phyloP scores from a whole-genome alignment of 92 coral and sea anemone genomes.

The Epizoanthus stellaris region DNA sequence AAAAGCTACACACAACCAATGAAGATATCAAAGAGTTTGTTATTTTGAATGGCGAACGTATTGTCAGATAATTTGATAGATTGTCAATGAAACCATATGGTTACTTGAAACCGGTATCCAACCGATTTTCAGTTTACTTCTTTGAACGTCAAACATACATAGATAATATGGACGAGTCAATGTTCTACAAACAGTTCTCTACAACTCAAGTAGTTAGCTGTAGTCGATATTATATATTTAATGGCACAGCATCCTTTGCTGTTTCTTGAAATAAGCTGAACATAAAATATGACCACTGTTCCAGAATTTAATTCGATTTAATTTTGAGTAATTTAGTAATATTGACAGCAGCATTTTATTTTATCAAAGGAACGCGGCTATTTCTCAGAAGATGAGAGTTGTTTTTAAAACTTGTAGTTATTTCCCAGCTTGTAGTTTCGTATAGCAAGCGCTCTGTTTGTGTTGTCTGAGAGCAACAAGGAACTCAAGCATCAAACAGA shows the following conservation, averaged over 20 bases:
- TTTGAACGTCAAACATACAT: neutral
- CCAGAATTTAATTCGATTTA: neutral
- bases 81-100: neutral
- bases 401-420: no score
- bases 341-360: neutral
- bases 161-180: no score
- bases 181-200: no score
- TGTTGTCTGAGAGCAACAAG: no score
- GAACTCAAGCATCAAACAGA: no score
- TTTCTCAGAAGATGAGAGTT: neutral
- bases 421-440: no score
- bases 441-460: no score
- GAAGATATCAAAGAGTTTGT: neutral
- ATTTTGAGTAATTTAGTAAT: constrained; percentile 4
- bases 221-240: no score
- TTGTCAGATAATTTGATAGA: neutral
- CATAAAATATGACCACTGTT: neutral
- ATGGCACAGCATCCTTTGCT: no score
- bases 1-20: no score
- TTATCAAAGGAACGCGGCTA: neutral
- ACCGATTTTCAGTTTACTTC: neutral
- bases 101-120: neutral
- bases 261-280: no score
- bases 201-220: no score
- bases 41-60: neutral